Percentiles rank a stretch among this genome's conserved stretches.
These are phyloP conservation scores for Eira barbara DNA, from an alignment of 2,113 vertebrate genomes.

Conservation along the genomic window DNA sequence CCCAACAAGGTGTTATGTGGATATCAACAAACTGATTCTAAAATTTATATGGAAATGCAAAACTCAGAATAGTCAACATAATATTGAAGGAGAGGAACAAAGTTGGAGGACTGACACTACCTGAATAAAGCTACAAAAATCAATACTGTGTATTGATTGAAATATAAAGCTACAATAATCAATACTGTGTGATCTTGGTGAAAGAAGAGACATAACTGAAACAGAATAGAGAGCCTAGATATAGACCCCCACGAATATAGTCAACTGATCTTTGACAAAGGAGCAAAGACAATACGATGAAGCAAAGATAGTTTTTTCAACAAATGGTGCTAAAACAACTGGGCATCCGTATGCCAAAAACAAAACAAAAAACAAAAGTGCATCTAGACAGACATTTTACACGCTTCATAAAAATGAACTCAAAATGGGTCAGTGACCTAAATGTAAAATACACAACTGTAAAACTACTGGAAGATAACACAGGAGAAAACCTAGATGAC, in stretches of 20 bases:
- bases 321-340: not conserved
- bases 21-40: not conserved
- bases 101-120: not conserved
- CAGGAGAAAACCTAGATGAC: not conserved
- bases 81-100: not conserved
- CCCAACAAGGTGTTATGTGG: not conserved
- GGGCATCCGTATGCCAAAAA: not conserved
- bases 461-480: not conserved
- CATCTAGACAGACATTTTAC: not conserved
- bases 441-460: not conserved
- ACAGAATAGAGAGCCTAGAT: not conserved
- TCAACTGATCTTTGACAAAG: not conserved
- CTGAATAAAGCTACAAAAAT: not conserved
- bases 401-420: not conserved
- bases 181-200: not conserved
- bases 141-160: not conserved
- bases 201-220: not conserved
- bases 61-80: not conserved
- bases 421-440: not conserved
- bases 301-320: not conserved
- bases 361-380: not conserved
- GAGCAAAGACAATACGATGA: not conserved
- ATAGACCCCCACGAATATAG: not conserved
- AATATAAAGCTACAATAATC: too few species aligned
- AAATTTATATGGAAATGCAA: not conserved